Evolutionary conservation across 2,113 vertebrate genomes (phyloP).

Genomic region (Corvus hawaiiensis): DNA sequence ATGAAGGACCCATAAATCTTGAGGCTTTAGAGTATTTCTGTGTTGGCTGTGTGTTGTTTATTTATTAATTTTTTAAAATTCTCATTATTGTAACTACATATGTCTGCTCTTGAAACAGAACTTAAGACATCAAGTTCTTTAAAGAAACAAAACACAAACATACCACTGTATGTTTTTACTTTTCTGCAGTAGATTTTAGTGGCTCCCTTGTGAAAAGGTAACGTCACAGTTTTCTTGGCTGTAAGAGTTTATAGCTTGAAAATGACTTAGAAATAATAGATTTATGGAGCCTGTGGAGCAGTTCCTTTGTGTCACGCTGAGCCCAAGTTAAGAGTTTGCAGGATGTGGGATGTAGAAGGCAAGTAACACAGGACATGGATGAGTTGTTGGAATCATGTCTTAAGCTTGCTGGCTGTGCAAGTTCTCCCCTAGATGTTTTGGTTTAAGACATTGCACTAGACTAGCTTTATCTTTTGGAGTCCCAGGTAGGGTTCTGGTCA

Average conservation of each 20-base stretch:
- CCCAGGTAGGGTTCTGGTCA: not conserved
- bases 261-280: not conserved
- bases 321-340: not conserved
- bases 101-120: not conserved
- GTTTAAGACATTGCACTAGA: not conserved
- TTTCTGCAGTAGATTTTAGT: not conserved
- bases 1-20: not conserved
- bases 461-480: not conserved
- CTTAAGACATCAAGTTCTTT: not conserved
- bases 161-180: not conserved
- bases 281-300: not conserved
- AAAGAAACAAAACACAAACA: not conserved
- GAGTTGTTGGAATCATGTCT: not conserved
- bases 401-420: not conserved
- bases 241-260: not conserved
- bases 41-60: not conserved
- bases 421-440: not conserved
- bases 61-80: not conserved
- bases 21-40: not conserved
- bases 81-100: not conserved
- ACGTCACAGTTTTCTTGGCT: not conserved
- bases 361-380: accelerated
- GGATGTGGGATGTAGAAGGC: not conserved
- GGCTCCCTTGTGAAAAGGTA: not conserved
- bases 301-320: not conserved